Conservation (phyloP, 92 coral and sea anemone genomes). For the Parazoanthus atlanticus region DNA sequence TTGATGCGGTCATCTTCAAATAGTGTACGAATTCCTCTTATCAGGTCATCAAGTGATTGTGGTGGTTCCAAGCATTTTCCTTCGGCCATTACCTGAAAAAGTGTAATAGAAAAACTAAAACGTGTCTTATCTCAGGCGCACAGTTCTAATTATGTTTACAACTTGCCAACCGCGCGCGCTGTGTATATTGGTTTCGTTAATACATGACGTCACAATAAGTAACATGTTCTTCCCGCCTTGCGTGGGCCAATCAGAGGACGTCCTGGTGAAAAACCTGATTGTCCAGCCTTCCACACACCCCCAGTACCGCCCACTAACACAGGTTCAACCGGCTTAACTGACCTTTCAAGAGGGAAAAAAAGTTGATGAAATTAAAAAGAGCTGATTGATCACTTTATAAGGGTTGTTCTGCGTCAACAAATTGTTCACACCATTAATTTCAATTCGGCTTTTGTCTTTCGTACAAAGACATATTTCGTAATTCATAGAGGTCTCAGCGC, state of each 20-base stretch:
- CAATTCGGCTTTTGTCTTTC: too few species aligned
- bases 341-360: too few species aligned
- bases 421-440: too few species aligned
- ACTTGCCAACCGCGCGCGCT: not conserved
- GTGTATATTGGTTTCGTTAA: not conserved
- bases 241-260: conserved; percentile 5
- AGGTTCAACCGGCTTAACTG: not conserved
- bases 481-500: too few species aligned
- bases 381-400: too few species aligned
- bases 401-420: too few species aligned
- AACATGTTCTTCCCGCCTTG: not conserved
- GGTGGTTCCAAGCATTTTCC: conserved; percentile 62
- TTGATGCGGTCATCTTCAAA: conserved; percentile 79
- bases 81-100: conserved; percentile 52
- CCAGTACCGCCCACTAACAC: conserved; percentile 13
- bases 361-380: too few species aligned
- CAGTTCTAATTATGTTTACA: too few species aligned
- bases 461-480: too few species aligned
- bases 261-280: not conserved
- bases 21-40: conserved; percentile 66
- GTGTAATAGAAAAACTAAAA: not conserved
- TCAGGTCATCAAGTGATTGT: conserved; percentile 70
- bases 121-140: not conserved
- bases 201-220: conserved; percentile 27
- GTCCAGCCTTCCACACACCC: conserved; percentile 26